Evolutionary conservation across 2,113 vertebrate genomes (phyloP).

Genomic region (Neogale vison): DNA sequence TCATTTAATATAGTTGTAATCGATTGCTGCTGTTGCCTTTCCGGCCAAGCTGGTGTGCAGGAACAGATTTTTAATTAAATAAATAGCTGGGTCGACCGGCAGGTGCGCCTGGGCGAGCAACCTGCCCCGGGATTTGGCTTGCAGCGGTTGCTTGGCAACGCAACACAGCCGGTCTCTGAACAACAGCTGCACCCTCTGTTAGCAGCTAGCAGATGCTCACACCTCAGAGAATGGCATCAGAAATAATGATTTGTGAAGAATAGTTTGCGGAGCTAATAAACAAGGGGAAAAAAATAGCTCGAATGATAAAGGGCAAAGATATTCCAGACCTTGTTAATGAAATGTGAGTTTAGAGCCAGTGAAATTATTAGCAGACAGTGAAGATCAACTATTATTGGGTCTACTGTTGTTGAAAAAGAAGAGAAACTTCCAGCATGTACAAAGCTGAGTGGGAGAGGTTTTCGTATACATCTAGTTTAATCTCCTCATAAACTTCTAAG

Average conservation of each 20-base stretch:
- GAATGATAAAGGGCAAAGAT: conserved; percentile 32
- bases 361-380: conserved; percentile 45
- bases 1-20: conserved; percentile 75
- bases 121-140: conserved; percentile 81
- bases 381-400: background rate
- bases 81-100: conserved; percentile 75
- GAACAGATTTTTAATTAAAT: conserved; percentile 81
- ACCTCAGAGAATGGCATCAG: conserved; percentile 67
- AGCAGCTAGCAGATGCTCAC: conserved; percentile 73
- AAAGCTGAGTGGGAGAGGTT: background rate
- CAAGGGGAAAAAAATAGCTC: background rate
- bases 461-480: background rate
- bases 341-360: background rate
- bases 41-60: conserved; percentile 11
- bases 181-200: conserved; percentile 75
- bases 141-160: conserved; percentile 75
- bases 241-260: conserved; percentile 58
- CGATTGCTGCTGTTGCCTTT: conserved; percentile 51
- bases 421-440: background rate
- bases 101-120: conserved; percentile 72
- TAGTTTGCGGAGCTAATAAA: conserved; percentile 44
- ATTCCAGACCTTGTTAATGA: background rate
- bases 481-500: background rate
- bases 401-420: background rate
- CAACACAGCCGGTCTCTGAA: conserved; percentile 60